Conservation (phyloP, 2,113 vertebrate genomes). For the Nycticebus coucang region DNA sequence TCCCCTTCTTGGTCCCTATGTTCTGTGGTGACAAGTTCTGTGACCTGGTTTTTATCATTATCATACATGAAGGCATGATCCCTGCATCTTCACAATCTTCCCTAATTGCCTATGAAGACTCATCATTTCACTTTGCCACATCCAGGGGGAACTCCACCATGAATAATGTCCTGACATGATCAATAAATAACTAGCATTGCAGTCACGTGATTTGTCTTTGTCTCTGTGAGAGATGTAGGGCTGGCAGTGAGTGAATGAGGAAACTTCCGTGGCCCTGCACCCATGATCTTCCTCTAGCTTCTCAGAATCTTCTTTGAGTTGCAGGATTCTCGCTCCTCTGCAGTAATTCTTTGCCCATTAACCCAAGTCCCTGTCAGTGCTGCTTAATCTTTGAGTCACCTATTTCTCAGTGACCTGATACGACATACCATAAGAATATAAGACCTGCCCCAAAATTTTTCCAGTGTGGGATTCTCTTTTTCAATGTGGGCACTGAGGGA, state of each 20-base stretch:
- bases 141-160: not conserved
- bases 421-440: no score
- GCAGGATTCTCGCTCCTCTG: no score
- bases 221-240: not conserved
- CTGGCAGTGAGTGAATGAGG: accelerated
- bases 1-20: not conserved
- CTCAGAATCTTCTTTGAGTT: not conserved
- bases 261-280: not conserved
- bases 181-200: slow-evolving; percentile 51
- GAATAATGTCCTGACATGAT: not conserved
- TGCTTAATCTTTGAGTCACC: not conserved
- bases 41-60: not conserved
- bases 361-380: accelerated
- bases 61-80: accelerated
- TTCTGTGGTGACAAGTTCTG: not conserved
- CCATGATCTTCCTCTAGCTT: not conserved
- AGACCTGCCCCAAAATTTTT: not conserved
- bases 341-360: not conserved
- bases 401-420: not conserved
- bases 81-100: not conserved
- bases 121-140: not conserved
- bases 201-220: not conserved
- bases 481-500: not conserved
- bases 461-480: not conserved
- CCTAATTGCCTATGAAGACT: not conserved